Percentiles rank a stretch among this genome's conserved stretches.
phyloP scores from a whole-genome alignment of 2,888 invertebrate genomes.

The Athetis lepigone region DNA sequence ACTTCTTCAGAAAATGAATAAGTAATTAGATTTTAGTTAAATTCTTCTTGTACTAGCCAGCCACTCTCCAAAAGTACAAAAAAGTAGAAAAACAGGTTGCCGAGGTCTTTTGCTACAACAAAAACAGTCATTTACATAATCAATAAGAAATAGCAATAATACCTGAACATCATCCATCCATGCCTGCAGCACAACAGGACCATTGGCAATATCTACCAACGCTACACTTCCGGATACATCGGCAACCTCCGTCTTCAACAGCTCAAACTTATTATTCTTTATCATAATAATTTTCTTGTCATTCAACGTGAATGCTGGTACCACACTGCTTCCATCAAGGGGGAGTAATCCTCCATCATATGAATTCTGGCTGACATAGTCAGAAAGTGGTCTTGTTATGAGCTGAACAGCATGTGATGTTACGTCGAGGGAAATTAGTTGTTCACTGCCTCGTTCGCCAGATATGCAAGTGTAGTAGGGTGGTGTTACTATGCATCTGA shows the following conservation, averaged over 20 bases:
- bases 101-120: too few species aligned
- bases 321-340: conserved; percentile 75
- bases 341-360: conserved; percentile 71
- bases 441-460: conserved; percentile 81
- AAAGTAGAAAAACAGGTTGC: too few species aligned
- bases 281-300: conserved; percentile 81
- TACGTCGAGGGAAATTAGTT: conserved; percentile 92
- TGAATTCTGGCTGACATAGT: conserved; percentile 67
- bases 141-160: not conserved
- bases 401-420: conserved; percentile 87
- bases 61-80: too few species aligned
- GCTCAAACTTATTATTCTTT: conserved; percentile 76
- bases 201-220: conserved; percentile 77
- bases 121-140: too few species aligned
- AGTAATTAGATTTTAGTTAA: too few species aligned
- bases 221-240: conserved; percentile 78
- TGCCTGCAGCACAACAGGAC: conserved; percentile 78
- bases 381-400: conserved; percentile 85
- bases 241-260: conserved; percentile 68
- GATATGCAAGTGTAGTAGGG: conserved; percentile 92
- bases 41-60: too few species aligned
- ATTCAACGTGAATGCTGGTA: conserved; percentile 83
- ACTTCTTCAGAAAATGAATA: too few species aligned
- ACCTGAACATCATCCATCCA: conserved; percentile 74
- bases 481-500: conserved; percentile 91